phyloP scores from a whole-genome alignment of 2,113 vertebrate genomes.

The Oreochromis spilurus region DNA sequence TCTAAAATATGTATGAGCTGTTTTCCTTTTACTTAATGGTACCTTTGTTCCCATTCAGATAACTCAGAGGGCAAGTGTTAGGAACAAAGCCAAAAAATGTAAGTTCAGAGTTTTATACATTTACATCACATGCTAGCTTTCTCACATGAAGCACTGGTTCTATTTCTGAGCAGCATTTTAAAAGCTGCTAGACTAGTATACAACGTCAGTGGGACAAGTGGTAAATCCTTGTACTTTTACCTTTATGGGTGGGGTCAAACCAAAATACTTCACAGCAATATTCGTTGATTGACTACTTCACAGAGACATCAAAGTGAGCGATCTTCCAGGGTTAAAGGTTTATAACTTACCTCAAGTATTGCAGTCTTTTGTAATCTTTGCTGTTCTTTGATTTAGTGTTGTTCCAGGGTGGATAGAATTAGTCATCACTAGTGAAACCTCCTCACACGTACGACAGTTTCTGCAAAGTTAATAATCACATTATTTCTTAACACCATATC shows the following conservation, averaged over 20 bases:
- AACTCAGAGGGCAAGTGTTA: conserved; percentile 59
- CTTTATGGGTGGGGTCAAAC: background rate
- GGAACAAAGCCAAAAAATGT: conserved; percentile 64
- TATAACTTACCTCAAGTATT: background rate
- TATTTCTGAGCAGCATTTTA: background rate
- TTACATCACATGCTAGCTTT: background rate
- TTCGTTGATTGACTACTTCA: background rate
- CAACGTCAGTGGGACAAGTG: background rate
- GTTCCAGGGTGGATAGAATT: background rate
- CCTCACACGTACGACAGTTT: background rate
- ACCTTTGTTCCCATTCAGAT: conserved; percentile 12
- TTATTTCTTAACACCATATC: background rate
- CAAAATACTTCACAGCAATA: background rate
- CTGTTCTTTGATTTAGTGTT: background rate
- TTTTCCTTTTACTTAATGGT: background rate
- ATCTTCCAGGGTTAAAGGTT: background rate
- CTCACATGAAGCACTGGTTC: background rate
- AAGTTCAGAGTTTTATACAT: background rate
- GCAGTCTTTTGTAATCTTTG: background rate
- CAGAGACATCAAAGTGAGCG: background rate
- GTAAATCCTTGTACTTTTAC: background rate
- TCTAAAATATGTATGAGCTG: background rate
- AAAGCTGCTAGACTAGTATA: background rate
- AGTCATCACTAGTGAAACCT: background rate
- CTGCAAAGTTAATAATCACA: background rate